Evolutionary conservation across 1,140 invertebrate species (phyloP), one percentile per base, ranked within the genome.

Genomic region (Hypothenemus hampei): DNA sequence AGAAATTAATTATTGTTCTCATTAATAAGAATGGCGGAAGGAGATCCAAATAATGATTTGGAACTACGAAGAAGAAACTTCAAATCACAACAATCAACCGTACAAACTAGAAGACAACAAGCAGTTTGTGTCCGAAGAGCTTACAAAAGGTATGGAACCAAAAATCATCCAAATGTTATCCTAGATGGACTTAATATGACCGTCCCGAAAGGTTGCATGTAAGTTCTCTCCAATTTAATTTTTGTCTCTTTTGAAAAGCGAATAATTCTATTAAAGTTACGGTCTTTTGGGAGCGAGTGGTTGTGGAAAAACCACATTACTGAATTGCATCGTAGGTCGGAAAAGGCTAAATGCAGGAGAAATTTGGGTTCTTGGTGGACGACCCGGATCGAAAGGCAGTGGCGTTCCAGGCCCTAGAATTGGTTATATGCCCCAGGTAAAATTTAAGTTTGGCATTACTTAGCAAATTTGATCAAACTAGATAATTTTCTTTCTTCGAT

Each of bases 181-280:
- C 77, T 96, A 37, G 84, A 85, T 61, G 88, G 90, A 62, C 80
- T 94, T 16, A 89, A 86, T 72, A 91, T 94, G 86, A 91, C 88
- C 29, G 91, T 95, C 33, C 85, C 86, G 37, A 91, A 92, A 73
- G 91, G 91, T 56, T 87, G 87, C 37, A 94, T 93, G 89, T 92
- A 75, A 89, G 87, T 85, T 66, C 18, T 24, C 48, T 37, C 26
- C n/a, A 29, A 29, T 35, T 29, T 7, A 29, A 29, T 29, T 29
- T 29, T 6, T 29, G 6, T 7, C 15, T 2, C 33, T 31, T 48
- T 40, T 36, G 23, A 2, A 39, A 31, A 31, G 8, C 6, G 22
- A 16, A 37, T 16, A 8, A 47, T 44, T 15, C 48, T 26, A 10
- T 60, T 61, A 7, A 40, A 65, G 64, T 57, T 92, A 92, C 66